Base-by-base conservation (phyloP, 2,888 invertebrate species). In the Aricia artaxerxes region DNA sequence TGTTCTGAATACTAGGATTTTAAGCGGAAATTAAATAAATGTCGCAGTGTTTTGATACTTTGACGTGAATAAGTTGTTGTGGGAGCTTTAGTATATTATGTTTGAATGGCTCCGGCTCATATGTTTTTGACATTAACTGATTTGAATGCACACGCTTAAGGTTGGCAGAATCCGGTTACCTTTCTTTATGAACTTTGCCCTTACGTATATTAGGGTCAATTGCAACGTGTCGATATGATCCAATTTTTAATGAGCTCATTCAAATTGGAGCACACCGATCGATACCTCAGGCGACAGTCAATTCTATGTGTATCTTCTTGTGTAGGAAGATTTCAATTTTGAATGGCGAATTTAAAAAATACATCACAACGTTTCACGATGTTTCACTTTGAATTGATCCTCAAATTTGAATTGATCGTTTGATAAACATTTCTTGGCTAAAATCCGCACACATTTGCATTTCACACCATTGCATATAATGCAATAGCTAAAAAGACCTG, bases 121-220 rank as follows among this genome's bases (percentile, higher is more conserved):
- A 80, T 84, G 84, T 81, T 80, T 82, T 82, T 84, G 84, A 84
- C 84, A 82, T 84, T 84, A 83, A 84, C 82, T 83, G 82, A 83
- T 82, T 83, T 83, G 82, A 82, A 83, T 82, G 83, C 82, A 82
- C 81, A 80, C 77, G 78, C 35, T 69, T 38, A 69, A 35, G 69
- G 69, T 38, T 69, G 35, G 13, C 69, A 69, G 13, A 11, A 61
- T n/a, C 7, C 31, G 64, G 16, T 57, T 16, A 16, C 57, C 57
- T 16, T 57, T 11, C 57, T 13, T 5, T 57, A 57, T 49, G 49
- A 49, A 49, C 49, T 49, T 49, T 49, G 9, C 9, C 49, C 9
- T 49, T 49, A 11, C 9, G 9, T 49, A 49, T 49, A 49, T 49
- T 9, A 3, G 9, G 49, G 49, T 49, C 49, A 49, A 49, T 49